Evolutionary conservation across 2,888 invertebrate species (phyloP).

Genomic region (Orchesellides sinensis): DNA sequence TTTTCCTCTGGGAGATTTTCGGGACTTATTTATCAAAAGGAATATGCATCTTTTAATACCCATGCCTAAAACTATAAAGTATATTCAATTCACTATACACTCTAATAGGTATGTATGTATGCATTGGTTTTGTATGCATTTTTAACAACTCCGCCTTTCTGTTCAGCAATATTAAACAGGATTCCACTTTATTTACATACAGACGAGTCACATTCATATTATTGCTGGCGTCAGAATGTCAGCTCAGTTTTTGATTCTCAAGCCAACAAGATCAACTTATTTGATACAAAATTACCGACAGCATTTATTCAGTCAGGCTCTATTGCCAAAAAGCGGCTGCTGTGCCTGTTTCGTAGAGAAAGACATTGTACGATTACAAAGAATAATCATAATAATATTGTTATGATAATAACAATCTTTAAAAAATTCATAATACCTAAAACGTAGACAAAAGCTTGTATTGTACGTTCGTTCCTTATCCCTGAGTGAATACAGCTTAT

Average conservation of each 20-base stretch:
- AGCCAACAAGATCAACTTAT: slow-evolving; percentile 33
- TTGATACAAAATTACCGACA: slow-evolving; percentile 3
- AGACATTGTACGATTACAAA: background rate
- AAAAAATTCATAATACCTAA: too few relatives aligned
- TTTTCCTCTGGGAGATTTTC: too few relatives aligned
- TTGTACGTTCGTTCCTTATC: too few relatives aligned
- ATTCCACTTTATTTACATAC: slow-evolving; percentile 58
- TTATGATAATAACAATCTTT: too few relatives aligned
- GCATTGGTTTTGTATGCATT: too few relatives aligned
- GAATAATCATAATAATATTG: background rate
- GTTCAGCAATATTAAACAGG: slow-evolving; percentile 42
- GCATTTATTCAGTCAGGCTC: background rate
- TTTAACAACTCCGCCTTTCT: slow-evolving; percentile 34
- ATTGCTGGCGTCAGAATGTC: slow-evolving; percentile 59
- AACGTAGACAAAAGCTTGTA: too few relatives aligned
- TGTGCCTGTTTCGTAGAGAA: slow-evolving; percentile 17
- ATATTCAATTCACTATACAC: too few relatives aligned
- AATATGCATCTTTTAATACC: too few relatives aligned
- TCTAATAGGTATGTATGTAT: background rate
- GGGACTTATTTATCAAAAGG: too few relatives aligned
- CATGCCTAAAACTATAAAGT: too few relatives aligned
- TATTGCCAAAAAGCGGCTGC: background rate
- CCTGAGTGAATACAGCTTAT: too few relatives aligned
- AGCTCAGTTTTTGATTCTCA: slow-evolving; percentile 49
- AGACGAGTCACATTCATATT: slow-evolving; percentile 55